Evolutionary conservation across 1,140 invertebrate genomes (phyloP).

Genomic region (Copidosoma floridanum): DNA sequence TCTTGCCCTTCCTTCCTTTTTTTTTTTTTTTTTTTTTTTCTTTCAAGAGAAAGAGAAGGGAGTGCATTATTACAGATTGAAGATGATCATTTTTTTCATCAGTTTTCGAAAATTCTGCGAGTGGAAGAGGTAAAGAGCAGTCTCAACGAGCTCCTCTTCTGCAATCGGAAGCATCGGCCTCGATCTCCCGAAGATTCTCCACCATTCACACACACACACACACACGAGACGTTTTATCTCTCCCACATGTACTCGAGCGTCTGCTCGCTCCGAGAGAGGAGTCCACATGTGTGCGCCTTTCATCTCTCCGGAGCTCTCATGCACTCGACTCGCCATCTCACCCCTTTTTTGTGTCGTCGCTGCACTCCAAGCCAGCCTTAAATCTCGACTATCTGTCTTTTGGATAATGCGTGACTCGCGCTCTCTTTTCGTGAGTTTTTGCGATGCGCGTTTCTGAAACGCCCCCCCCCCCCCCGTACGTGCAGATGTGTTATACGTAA

Average conservation of each 20-base stretch:
- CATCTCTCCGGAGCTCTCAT: slow-evolving; percentile 10
- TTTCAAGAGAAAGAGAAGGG: no score
- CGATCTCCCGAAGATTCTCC: slow-evolving; percentile 4
- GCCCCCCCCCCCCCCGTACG: neutral
- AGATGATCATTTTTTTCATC: no score
- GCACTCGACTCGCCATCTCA: slow-evolving; percentile 19
- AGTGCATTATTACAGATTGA: no score
- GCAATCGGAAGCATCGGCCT: slow-evolving; percentile 11
- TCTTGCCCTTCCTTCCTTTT: no score
- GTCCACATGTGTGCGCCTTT: no score
- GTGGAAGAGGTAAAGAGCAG: neutral
- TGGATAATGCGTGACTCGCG: no score
- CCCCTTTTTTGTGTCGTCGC: slow-evolving; percentile 18
- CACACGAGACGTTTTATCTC: slow-evolving; percentile 3
- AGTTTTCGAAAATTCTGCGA: neutral
- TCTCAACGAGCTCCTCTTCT: no score
- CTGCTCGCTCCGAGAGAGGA: no score
- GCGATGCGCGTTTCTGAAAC: slow-evolving; percentile 4
- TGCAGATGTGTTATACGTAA: neutral
- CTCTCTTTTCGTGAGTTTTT: neutral
- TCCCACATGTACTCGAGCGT: no score
- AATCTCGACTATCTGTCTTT: slow-evolving; percentile 4
- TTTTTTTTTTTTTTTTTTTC: no score
- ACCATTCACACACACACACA: neutral
- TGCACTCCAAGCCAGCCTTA: slow-evolving; percentile 13